These are phyloP conservation scores for Cyprinodon tularosa DNA, from an alignment of 2,113 vertebrate genomes.

Conservation along the genomic window DNA sequence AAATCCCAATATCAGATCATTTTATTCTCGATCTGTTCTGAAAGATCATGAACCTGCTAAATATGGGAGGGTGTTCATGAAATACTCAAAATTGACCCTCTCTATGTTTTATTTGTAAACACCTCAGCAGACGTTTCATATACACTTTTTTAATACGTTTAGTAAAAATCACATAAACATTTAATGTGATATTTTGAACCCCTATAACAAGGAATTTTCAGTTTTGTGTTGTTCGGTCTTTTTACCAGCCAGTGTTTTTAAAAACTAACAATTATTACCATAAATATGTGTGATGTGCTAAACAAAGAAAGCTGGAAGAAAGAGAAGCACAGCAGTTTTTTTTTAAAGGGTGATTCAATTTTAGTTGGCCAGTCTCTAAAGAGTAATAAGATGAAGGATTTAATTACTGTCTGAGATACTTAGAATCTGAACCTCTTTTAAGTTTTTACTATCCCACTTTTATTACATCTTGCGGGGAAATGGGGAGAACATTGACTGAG, in stretches of 20 bases:
- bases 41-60: no score
- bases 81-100: no score
- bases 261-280: neutral
- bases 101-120: no score
- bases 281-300: slow-evolving; percentile 40
- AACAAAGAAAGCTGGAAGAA: slow-evolving; percentile 45
- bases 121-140: no score
- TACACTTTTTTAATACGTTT: no score
- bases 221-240: no score
- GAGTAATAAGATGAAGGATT: slow-evolving; percentile 57
- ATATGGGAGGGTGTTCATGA: no score
- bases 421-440: slow-evolving; percentile 55
- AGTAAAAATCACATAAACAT: neutral
- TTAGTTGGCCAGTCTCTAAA: slow-evolving; percentile 45
- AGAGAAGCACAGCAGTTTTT: slow-evolving; percentile 20
- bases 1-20: no score
- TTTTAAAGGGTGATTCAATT: slow-evolving; percentile 46
- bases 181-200: neutral
- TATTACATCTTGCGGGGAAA: slow-evolving; percentile 23
- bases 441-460: slow-evolving; percentile 47
- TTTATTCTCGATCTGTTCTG: no score
- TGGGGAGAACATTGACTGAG: slow-evolving; percentile 35
- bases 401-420: slow-evolving; percentile 46
- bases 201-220: neutral
- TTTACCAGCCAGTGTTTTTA: no score